Conservation (phyloP, 2,888 invertebrate species). For the Apodemia duryi region DNA sequence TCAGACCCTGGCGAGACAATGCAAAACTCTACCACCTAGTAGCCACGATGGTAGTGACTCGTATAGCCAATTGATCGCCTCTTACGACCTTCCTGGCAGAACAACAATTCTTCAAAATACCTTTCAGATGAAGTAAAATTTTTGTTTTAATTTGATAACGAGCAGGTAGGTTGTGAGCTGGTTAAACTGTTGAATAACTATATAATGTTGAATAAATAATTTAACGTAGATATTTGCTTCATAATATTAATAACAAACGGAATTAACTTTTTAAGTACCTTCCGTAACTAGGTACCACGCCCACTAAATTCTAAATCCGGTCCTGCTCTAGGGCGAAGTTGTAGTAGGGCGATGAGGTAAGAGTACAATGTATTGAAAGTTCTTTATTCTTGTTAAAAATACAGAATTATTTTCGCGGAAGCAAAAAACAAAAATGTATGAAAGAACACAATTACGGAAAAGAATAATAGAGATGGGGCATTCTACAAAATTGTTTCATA, state of each 20-base stretch:
- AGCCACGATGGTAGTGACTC: too few species aligned
- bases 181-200: too few species aligned
- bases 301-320: not conserved
- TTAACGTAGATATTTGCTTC: too few species aligned
- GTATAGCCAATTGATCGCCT: too few species aligned
- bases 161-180: too few species aligned
- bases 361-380: not conserved
- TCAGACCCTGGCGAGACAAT: too few species aligned
- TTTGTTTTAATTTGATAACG: too few species aligned
- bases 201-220: too few species aligned
- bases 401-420: not conserved
- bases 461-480: not conserved
- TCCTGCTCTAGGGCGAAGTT: not conserved
- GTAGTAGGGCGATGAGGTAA: not conserved
- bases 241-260: not conserved
- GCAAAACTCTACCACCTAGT: too few species aligned
- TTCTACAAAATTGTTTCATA: not conserved
- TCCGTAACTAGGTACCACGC: not conserved
- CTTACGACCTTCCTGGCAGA: too few species aligned
- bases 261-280: not conserved
- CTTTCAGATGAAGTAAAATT: too few species aligned
- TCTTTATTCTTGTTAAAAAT: conserved; percentile 4
- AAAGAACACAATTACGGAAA: not conserved
- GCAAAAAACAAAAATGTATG: not conserved
- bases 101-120: too few species aligned